Percentiles rank a stretch among this genome's conserved stretches.
phyloP scores from a whole-genome alignment of 2,888 invertebrate species.

The Hoplodrina blanda region DNA sequence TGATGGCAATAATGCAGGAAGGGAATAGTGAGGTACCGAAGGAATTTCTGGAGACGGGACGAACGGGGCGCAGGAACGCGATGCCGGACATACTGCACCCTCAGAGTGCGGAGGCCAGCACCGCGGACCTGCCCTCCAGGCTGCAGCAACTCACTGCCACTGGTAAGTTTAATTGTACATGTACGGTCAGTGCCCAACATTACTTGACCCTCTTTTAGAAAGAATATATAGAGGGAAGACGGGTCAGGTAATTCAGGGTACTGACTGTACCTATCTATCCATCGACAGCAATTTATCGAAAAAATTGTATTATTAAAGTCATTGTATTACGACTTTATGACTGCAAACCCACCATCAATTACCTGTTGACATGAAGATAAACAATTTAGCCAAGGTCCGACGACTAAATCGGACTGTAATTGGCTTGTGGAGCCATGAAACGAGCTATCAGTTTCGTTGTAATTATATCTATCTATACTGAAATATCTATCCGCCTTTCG shows the following conservation, averaged over 20 bases:
- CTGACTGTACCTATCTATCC: background rate
- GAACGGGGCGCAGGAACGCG: conserved; percentile 97
- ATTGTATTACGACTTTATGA: background rate
- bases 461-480: background rate
- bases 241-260: too few relatives aligned
- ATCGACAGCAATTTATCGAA: background rate
- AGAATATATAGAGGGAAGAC: too few relatives aligned
- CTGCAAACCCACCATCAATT: background rate
- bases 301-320: too few relatives aligned
- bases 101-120: conserved; percentile 93
- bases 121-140: conserved; percentile 94
- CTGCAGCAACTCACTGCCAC: conserved; percentile 93
- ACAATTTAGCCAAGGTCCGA: background rate
- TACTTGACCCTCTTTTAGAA: too few relatives aligned
- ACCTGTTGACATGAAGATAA: background rate
- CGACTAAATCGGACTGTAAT: conserved; percentile 2
- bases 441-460: background rate
- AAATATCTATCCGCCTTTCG: background rate
- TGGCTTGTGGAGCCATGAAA: background rate
- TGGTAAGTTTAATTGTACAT: conserved; percentile 77
- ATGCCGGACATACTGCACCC: conserved; percentile 95
- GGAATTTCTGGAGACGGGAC: conserved; percentile 96
- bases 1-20: conserved; percentile 92
- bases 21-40: conserved; percentile 91
- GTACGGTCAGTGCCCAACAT: too few relatives aligned